Percentiles rank a stretch among this genome's conserved stretches.
These are phyloP conservation scores for Drosophila lacteicornis DNA, from an alignment of 1,140 invertebrate species.

Conservation along the genomic window DNA sequence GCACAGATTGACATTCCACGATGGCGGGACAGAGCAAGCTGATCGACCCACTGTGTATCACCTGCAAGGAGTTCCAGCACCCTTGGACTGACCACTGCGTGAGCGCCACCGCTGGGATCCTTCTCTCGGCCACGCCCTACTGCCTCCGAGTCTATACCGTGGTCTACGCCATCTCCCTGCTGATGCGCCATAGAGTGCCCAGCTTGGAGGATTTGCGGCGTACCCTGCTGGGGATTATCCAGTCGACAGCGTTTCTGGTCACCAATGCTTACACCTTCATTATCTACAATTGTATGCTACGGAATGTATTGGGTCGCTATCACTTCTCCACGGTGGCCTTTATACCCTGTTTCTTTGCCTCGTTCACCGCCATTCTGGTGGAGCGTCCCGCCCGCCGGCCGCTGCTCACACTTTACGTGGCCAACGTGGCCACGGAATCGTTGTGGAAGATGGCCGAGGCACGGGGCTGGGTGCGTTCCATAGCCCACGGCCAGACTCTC, in stretches of 20 bases:
- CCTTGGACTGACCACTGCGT: constrained; percentile 91
- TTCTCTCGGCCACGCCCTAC: constrained; percentile 88
- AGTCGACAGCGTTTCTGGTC: constrained; percentile 91
- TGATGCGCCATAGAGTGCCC: constrained; percentile 89
- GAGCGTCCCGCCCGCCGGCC: constrained; percentile 90
- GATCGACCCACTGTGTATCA: constrained; percentile 72
- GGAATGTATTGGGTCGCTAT: constrained; percentile 88
- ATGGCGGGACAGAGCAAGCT: constrained; percentile 90
- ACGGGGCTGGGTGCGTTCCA: constrained; percentile 87
- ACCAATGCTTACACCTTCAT: constrained; percentile 91
- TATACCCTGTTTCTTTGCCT: constrained; percentile 90
- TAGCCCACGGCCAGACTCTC: constrained; percentile 88
- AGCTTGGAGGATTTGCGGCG: constrained; percentile 87
- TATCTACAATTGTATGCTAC: constrained; percentile 89
- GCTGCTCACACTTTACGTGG: constrained; percentile 91
- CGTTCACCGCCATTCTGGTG: constrained; percentile 90
- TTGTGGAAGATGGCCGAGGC: constrained; percentile 90
- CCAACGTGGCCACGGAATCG: constrained; percentile 93
- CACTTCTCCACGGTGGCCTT: constrained; percentile 89
- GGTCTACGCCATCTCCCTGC: constrained; percentile 90
- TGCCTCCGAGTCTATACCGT: constrained; percentile 91
- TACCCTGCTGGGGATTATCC: constrained; percentile 89
- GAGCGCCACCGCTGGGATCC: constrained; percentile 88
- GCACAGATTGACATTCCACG: constrained; percentile 3
- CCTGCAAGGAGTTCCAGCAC: constrained; percentile 91